phyloP scores from a whole-genome alignment of 2,113 vertebrate species.

The Polypterus bichir region DNA sequence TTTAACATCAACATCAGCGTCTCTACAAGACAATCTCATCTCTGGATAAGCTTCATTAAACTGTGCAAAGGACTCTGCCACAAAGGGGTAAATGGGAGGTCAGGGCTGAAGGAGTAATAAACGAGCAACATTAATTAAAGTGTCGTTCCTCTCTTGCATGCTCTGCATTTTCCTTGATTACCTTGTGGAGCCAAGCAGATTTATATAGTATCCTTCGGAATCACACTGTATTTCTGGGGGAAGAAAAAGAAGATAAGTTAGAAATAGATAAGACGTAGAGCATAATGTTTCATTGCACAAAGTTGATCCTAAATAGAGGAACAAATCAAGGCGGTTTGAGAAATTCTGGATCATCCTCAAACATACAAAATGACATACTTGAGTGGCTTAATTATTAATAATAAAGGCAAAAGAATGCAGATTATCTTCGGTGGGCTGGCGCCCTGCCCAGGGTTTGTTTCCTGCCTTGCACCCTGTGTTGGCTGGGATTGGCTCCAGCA shows the following conservation, averaged over 20 bases:
- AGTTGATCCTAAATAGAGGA: too few species aligned
- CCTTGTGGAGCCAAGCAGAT: constrained; percentile 23
- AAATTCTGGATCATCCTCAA: too few species aligned
- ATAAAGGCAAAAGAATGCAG: too few species aligned
- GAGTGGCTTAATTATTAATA: too few species aligned
- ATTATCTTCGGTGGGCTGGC: too few species aligned
- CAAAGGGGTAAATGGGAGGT: constrained; percentile 19
- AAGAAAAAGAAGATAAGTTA: neutral
- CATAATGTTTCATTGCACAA: too few species aligned
- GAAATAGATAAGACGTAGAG: too few species aligned
- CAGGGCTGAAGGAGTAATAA: constrained; percentile 17
- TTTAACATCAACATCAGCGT: neutral
- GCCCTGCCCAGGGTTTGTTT: too few species aligned
- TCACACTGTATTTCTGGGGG: constrained; percentile 21
- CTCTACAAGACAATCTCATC: neutral
- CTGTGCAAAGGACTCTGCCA: neutral
- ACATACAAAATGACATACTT: too few species aligned
- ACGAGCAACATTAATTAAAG: constrained; percentile 22
- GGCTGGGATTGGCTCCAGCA: too few species aligned
- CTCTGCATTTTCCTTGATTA: constrained; percentile 19
- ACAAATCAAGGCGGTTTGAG: too few species aligned
- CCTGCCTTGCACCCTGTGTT: too few species aligned
- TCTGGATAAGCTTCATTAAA: neutral
- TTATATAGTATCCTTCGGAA: constrained; percentile 6
- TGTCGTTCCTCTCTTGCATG: constrained; percentile 26